A percentile compares a stretch with the other conserved stretches of the same genome.
These are phyloP conservation scores for Dendrocincla fuliginosa DNA, from an alignment of 2,797 vertebrate genomes.

Conservation along the genomic window DNA sequence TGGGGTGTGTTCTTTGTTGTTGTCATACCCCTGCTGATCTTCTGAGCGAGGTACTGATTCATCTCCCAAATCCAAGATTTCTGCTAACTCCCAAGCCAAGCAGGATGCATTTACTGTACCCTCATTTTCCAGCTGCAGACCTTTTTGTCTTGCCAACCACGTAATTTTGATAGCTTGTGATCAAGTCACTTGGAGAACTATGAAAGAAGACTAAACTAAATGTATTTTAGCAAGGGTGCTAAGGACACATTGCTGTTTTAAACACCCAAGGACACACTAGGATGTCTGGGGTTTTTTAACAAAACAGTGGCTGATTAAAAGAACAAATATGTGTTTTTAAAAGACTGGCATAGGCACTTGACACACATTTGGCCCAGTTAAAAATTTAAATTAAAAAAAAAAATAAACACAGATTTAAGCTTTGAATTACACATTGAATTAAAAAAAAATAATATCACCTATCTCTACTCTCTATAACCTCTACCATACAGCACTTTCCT, in stretches of 20 bases:
- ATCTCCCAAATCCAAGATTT: not conserved
- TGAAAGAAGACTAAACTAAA: not conserved
- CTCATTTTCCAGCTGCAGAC: not conserved
- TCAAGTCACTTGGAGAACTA: not conserved
- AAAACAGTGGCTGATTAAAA: not conserved
- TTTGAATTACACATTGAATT: not conserved
- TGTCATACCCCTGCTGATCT: not conserved
- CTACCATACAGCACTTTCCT: not conserved
- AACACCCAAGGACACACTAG: not conserved
- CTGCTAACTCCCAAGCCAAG: not conserved
- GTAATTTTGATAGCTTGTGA: not conserved
- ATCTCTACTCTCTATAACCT: not conserved
- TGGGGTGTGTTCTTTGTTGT: not conserved
- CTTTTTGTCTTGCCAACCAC: not conserved
- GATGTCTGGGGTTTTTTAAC: fast-evolving
- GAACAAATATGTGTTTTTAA: not conserved
- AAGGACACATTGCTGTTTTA: not conserved
- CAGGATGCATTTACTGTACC: not conserved
- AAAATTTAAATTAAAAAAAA: not conserved
- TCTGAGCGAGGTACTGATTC: fast-evolving
- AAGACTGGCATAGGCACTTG: not conserved
- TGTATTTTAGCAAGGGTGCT: not conserved
- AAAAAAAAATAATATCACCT: not conserved
- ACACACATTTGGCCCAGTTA: not conserved
- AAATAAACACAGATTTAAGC: not conserved